Percentiles rank a stretch among this genome's conserved stretches.
Conservation (phyloP, 2,113 vertebrate genomes). For the Nothobranchius kuhntae region DNA sequence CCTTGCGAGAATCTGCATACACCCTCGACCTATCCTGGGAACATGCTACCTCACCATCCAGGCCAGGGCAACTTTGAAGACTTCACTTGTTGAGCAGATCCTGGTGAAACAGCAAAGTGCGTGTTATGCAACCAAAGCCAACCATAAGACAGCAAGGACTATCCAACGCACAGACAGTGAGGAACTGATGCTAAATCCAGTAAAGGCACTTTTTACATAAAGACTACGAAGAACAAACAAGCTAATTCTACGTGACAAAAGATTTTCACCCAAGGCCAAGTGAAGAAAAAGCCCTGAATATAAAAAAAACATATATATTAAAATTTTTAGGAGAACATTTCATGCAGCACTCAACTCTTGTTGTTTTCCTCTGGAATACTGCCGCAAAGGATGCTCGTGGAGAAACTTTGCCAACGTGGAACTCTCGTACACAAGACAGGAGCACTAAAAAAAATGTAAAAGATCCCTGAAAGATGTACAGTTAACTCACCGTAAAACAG, state of each 20-base stretch:
- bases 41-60: slow-evolving; percentile 99
- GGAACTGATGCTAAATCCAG: slow-evolving; percentile 44
- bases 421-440: slow-evolving; percentile 39
- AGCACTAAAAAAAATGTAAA: slow-evolving; percentile 20
- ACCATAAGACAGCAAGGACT: slow-evolving; percentile 62
- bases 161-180: slow-evolving; percentile 29
- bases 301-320: slow-evolving; percentile 28
- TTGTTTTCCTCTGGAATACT: slow-evolving; percentile 72
- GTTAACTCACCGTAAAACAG: slow-evolving; percentile 43
- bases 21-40: slow-evolving; percentile 92
- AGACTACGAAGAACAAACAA: slow-evolving; percentile 35
- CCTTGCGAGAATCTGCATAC: slow-evolving; percentile 94
- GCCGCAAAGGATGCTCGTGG: slow-evolving; percentile 66
- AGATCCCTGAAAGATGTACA: slow-evolving; percentile 56
- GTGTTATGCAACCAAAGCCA: slow-evolving; percentile 77
- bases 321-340: slow-evolving; percentile 58
- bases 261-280: slow-evolving; percentile 43
- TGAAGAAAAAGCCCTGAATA: slow-evolving; percentile 46
- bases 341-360: slow-evolving; percentile 49
- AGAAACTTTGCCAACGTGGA: slow-evolving; percentile 61
- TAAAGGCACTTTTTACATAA: slow-evolving; percentile 58
- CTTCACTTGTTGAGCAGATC: slow-evolving; percentile 92
- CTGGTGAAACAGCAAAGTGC: slow-evolving; percentile 39
- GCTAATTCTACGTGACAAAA: slow-evolving; percentile 28
- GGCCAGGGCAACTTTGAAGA: slow-evolving; percentile 97